phyloP scores from a whole-genome alignment of 1,140 invertebrate genomes.

The Magallana angulata region DNA sequence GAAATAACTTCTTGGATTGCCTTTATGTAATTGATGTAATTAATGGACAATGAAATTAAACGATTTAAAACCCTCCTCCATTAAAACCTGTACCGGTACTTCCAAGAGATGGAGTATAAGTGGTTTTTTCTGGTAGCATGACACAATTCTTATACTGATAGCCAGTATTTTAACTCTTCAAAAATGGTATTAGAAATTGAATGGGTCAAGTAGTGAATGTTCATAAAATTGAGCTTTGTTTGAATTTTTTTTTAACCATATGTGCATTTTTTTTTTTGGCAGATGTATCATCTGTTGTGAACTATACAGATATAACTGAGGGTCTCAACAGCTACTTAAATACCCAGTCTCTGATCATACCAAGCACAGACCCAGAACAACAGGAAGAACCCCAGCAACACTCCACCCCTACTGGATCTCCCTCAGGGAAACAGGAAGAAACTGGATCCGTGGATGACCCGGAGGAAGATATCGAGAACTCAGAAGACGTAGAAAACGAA shows the following conservation, averaged over 20 bases:
- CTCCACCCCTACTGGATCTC: conserved; percentile 47
- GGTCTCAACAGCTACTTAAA: conserved; percentile 53
- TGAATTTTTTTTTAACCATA: too few species aligned
- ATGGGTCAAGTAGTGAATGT: too few species aligned
- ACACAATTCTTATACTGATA: too few species aligned
- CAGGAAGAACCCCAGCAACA: conserved; percentile 38
- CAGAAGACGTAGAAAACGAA: conserved; percentile 8
- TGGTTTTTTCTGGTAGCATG: too few species aligned
- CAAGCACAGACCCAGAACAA: conserved; percentile 12
- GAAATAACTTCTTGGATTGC: too few species aligned
- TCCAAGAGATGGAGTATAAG: background rate
- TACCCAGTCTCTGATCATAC: conserved; percentile 52
- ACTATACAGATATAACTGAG: conserved; percentile 54
- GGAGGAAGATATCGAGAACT: conserved; percentile 3
- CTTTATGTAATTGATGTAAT: background rate
- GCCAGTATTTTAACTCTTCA: too few species aligned
- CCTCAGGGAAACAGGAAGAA: background rate
- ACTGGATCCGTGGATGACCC: background rate
- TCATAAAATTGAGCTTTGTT: too few species aligned
- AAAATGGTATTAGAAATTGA: too few species aligned
- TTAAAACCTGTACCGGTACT: background rate
- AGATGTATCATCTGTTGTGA: conserved; percentile 41
- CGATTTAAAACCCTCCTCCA: too few species aligned
- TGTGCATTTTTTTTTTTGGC: background rate
- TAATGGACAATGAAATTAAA: too few species aligned